Conservation (phyloP, 2,113 vertebrate genomes). For the Cyprinodon tularosa region DNA sequence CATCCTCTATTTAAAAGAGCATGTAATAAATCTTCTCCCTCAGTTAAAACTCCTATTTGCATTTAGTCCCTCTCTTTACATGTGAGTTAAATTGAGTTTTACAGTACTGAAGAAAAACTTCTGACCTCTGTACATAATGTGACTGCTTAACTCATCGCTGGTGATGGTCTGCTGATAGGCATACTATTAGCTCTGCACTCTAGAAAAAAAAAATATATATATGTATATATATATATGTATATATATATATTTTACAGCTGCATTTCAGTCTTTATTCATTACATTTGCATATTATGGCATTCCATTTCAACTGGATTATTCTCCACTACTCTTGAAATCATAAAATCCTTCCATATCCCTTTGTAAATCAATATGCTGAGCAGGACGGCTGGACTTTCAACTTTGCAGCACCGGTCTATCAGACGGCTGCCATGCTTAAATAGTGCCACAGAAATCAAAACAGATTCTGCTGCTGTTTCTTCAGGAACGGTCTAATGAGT, state of each 20-base stretch:
- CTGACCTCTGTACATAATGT: background rate
- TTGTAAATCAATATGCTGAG: slow-evolving; percentile 23
- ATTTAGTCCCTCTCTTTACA: background rate
- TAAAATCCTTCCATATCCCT: background rate
- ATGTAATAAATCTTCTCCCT: background rate
- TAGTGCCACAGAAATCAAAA: background rate
- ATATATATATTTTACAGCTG: background rate
- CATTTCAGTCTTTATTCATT: background rate
- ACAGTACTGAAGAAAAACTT: background rate
- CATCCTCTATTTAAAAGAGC: background rate
- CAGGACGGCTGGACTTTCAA: slow-evolving; percentile 37
- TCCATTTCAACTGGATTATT: background rate
- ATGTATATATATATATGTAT: background rate
- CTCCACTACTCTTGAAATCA: background rate
- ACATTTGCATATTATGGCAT: background rate
- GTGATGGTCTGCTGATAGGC: too few relatives aligned
- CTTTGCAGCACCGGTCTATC: background rate
- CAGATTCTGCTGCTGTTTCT: slow-evolving; percentile 7
- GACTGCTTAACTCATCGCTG: background rate
- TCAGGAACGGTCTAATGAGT: background rate
- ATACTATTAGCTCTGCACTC: too few relatives aligned
- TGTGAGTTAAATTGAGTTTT: background rate
- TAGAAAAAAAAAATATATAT: too few relatives aligned
- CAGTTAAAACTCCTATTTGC: slow-evolving; percentile 2
- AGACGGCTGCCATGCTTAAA: background rate